These are phyloP conservation scores for Ormyrus labotus DNA, from an alignment of 2,888 invertebrate genomes.

Conservation along the genomic window DNA sequence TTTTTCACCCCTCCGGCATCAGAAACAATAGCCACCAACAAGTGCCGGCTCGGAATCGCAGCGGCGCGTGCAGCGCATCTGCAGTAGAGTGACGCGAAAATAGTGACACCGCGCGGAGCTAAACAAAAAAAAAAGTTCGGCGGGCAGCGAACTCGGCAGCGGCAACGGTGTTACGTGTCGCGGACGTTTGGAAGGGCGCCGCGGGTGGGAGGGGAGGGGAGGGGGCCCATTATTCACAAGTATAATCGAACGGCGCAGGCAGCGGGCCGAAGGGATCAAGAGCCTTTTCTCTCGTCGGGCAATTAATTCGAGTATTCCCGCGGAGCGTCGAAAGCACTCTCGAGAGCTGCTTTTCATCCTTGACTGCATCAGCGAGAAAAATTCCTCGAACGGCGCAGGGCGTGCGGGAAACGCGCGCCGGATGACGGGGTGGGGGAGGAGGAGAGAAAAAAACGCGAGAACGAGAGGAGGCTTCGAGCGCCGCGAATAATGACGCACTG, in stretches of 20 bases:
- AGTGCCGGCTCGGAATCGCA: too few species aligned
- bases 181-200: background rate
- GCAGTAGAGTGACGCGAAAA: too few species aligned
- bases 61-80: too few species aligned
- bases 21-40: too few species aligned
- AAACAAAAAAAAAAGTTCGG: background rate
- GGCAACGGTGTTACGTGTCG: slow-evolving; percentile 30
- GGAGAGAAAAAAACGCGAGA: slow-evolving; percentile 6
- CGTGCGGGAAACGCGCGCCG: background rate
- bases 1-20: too few species aligned
- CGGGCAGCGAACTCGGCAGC: background rate
- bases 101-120: too few species aligned
- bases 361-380: slow-evolving; percentile 53
- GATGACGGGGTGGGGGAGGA: background rate
- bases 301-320: slow-evolving; percentile 60
- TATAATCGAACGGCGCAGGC: slow-evolving; percentile 36
- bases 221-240: slow-evolving; percentile 45
- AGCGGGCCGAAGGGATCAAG: slow-evolving; percentile 30
- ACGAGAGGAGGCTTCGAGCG: slow-evolving; percentile 3
- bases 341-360: slow-evolving; percentile 58
- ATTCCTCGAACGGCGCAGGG: slow-evolving; percentile 1
- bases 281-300: slow-evolving; percentile 52
- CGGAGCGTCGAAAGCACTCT: slow-evolving; percentile 56
- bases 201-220: too few species aligned
- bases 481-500: slow-evolving; percentile 40